Evolutionary conservation across 2,888 invertebrate genomes (phyloP).

Genomic region (Alloscopus bannaensis): DNA sequence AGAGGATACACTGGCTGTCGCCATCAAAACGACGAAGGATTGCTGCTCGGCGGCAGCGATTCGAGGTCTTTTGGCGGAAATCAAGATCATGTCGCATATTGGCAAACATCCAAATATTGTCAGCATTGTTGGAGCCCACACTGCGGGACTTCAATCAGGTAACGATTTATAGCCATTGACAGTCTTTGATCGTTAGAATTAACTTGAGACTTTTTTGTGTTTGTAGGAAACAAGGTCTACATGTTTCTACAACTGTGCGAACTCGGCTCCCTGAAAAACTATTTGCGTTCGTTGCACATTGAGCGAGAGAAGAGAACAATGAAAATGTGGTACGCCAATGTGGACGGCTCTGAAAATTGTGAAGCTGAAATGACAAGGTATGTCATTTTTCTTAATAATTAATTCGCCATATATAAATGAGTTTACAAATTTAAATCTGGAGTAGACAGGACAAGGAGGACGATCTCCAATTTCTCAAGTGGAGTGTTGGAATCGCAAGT

Average conservation of each 20-base stretch:
- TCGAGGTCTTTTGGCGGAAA: slow-evolving; percentile 44
- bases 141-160: slow-evolving; percentile 28
- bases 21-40: background rate
- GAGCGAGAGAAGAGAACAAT: no score
- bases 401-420: no score
- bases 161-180: background rate
- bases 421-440: no score
- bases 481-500: background rate
- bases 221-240: background rate
- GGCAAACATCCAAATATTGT: slow-evolving; percentile 57
- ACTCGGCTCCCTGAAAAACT: background rate
- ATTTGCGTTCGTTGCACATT: background rate
- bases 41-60: background rate
- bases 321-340: no score
- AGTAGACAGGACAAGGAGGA: no score
- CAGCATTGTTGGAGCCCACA: slow-evolving; percentile 44
- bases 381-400: no score
- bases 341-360: no score
- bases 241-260: background rate
- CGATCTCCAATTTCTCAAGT: no score
- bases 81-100: slow-evolving; percentile 56
- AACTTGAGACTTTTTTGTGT: background rate
- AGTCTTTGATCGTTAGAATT: no score
- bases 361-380: no score
- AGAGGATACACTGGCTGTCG: background rate